These are phyloP conservation scores for Stegophylla sp. DNA, from an alignment of 2,888 invertebrate genomes.

Conservation along the genomic window DNA sequence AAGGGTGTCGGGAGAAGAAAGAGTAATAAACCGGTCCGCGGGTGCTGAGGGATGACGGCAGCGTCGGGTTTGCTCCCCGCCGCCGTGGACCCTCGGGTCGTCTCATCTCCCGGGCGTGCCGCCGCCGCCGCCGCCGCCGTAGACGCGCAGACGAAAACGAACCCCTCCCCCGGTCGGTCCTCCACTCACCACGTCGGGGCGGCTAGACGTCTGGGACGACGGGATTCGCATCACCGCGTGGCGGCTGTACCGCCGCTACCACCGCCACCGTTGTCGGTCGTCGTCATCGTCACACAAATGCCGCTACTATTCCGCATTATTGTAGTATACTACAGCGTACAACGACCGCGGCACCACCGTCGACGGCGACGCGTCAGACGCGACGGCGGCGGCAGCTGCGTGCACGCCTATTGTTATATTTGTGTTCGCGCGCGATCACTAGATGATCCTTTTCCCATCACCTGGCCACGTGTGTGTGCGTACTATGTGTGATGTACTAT, in stretches of 20 bases:
- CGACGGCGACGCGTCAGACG: slow-evolving; percentile 48
- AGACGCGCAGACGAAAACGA: slow-evolving; percentile 30
- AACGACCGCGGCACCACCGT: not conserved
- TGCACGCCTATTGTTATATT: slow-evolving; percentile 43
- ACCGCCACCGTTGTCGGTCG: not conserved
- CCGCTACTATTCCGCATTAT: not conserved
- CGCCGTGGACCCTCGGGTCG: slow-evolving; percentile 39
- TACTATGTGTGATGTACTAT: not conserved
- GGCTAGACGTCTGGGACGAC: slow-evolving; percentile 58
- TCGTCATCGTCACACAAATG: not conserved
- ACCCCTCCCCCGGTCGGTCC: not conserved
- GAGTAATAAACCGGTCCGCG: slow-evolving; percentile 51
- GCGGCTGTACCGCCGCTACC: slow-evolving; percentile 28
- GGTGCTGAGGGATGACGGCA: slow-evolving; percentile 43
- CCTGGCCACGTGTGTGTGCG: slow-evolving; percentile 24
- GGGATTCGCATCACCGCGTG: slow-evolving; percentile 42
- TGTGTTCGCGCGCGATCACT: slow-evolving; percentile 49
- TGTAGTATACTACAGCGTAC: not conserved
- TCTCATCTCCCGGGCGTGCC: slow-evolving; percentile 16
- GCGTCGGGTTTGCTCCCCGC: not conserved
- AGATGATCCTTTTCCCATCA: slow-evolving; percentile 50
- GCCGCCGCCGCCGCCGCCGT: slow-evolving; percentile 19
- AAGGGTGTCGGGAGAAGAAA: slow-evolving; percentile 35
- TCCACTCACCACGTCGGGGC: slow-evolving; percentile 16
- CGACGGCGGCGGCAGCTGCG: slow-evolving; percentile 51